These are phyloP conservation scores for Agriopis aurantiaria DNA, from an alignment of 2,888 invertebrate genomes.

Conservation along the genomic window DNA sequence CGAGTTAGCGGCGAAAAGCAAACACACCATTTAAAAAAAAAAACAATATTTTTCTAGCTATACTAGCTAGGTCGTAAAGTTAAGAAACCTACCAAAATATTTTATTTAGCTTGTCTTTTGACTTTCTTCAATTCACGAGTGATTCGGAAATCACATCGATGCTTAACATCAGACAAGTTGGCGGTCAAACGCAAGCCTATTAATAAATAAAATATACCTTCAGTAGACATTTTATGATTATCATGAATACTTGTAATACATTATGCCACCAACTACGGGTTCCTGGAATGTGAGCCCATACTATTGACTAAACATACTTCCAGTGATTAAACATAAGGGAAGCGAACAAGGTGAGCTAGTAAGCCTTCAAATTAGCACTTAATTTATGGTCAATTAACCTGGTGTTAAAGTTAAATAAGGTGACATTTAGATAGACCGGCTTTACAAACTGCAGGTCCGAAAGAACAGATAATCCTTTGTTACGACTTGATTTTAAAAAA, in stretches of 20 bases:
- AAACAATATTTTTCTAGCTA: no score
- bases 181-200: no score
- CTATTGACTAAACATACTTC: slow-evolving; percentile 18
- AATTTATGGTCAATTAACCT: slow-evolving; percentile 84
- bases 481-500: slow-evolving; percentile 17
- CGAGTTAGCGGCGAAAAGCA: no score
- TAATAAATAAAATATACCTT: no score
- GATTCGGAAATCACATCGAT: no score
- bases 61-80: no score
- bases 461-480: slow-evolving; percentile 37
- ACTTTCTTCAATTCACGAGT: no score
- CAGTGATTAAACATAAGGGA: slow-evolving; percentile 52
- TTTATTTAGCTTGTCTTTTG: no score
- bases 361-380: slow-evolving; percentile 77
- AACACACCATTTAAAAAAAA: no score
- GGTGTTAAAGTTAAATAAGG: slow-evolving; percentile 80
- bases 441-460: slow-evolving; percentile 54
- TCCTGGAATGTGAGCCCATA: slow-evolving; percentile 8
- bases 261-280: background rate
- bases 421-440: slow-evolving; percentile 70
- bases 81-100: no score
- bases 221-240: no score
- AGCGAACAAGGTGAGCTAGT: slow-evolving; percentile 66
- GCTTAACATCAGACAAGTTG: no score
- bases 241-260: background rate